Evolutionary conservation across 2,888 invertebrate species (phyloP), one percentile per base, ranked within the genome.

Genomic region (Drosophila lutescens): DNA sequence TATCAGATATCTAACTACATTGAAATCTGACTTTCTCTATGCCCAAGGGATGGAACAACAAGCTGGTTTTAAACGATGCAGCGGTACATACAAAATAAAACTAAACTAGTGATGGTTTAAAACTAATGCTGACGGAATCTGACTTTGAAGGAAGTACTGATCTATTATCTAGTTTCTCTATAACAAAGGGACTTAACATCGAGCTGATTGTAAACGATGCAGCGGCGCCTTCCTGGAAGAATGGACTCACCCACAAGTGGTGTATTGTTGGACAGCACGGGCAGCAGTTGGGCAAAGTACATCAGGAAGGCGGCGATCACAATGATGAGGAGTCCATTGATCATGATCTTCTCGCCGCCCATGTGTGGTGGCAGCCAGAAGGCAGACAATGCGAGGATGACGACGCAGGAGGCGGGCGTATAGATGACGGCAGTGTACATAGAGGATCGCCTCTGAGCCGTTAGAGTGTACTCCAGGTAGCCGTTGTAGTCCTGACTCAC

Each of bases 301-400:
- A 95, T 92, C 61, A 95, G 92, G 81, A 94, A 94, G 17, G 94
- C 90, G n/a, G 93, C 93, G 43, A 94, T 93, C 50, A 95, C 93
- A 0, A 95, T 86, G 13, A 94, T 93, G 9, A 94, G 93, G 56
- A 94, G 92, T 8, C 94, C 94, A 76, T 94, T 94, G 17, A 95
- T 88, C 13, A 94, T 90, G 23, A 95, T 93, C 90, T 95, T 95
- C 88, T 95, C 95, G 15, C 94, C 95, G 17, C 94, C 94, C 77
- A 95, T 93, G 78, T 94, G 93, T 0, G 95, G 94, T 1, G 95
- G 95, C 50, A 95, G 82, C 94, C 94, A 94, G 89, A 95, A 95
- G 2, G 93, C 93, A 15, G 94, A 90, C 47, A 95, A 91, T 0
- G 94, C 94, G 82, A 95, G 85, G 15, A 94, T 86, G 4, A 95